A percentile compares a stretch with the other conserved stretches of the same genome.
Evolutionary conservation across 2,797 vertebrate species (phyloP).

Genomic region (Clarias laeviceps): DNA sequence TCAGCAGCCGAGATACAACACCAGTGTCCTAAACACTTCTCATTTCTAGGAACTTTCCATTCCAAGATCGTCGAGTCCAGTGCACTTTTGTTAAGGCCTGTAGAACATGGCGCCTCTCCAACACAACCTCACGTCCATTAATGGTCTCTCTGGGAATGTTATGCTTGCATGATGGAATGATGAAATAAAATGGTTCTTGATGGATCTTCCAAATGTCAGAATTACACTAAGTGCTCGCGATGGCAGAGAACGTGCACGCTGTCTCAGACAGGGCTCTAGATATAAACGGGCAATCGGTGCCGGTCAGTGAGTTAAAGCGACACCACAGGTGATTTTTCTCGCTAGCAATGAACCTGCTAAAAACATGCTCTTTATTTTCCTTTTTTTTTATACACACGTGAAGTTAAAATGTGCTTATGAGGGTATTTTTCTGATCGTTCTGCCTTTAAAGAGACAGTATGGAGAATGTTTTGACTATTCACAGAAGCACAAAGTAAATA

Average conservation of each 20-base stretch:
- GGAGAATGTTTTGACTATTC: background rate
- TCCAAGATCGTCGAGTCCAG: background rate
- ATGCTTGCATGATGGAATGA: background rate
- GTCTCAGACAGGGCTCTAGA: background rate
- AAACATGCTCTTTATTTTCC: background rate
- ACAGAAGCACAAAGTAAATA: background rate
- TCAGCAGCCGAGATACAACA: background rate
- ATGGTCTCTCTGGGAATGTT: slow-evolving; percentile 20
- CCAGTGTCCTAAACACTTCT: background rate
- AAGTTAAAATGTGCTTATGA: background rate
- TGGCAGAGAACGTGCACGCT: background rate
- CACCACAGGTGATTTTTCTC: background rate
- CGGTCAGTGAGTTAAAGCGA: background rate
- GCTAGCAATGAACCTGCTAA: background rate
- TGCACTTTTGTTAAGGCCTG: slow-evolving; percentile 16
- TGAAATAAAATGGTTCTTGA: slow-evolving; percentile 22
- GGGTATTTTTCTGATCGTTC: background rate
- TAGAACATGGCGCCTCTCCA: slow-evolving; percentile 14
- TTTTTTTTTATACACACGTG: background rate
- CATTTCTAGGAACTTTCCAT: slow-evolving; percentile 13
- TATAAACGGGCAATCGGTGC: background rate
- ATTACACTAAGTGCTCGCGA: background rate
- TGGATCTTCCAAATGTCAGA: slow-evolving; percentile 7
- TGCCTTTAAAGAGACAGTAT: background rate
- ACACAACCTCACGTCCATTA: slow-evolving; percentile 12